Evolutionary conservation across 2,888 invertebrate genomes (phyloP).

Genomic region (Abrostola tripartita): DNA sequence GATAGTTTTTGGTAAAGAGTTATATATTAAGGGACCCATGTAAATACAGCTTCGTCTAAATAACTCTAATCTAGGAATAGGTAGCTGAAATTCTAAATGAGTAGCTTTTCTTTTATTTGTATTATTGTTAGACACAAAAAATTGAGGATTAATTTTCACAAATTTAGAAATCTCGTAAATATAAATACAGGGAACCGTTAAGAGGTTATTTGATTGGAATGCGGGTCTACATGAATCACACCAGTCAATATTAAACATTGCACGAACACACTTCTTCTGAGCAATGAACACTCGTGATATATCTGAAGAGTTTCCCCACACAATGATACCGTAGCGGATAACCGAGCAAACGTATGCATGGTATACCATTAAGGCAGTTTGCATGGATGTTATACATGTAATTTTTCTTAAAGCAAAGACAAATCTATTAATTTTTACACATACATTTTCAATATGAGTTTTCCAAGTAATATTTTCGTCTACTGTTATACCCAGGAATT

Average conservation of each 20-base stretch:
- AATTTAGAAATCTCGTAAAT: neutral
- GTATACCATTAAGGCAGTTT: neutral
- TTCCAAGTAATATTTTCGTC: too few species aligned
- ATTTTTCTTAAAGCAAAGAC: neutral
- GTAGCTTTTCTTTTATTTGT: neutral
- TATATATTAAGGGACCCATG: too few species aligned
- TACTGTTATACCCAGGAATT: too few species aligned
- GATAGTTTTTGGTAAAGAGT: too few species aligned
- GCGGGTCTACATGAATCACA: neutral
- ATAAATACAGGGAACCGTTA: neutral
- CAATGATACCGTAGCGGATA: too few species aligned
- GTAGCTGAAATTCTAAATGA: constrained; percentile 1
- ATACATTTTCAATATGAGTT: too few species aligned
- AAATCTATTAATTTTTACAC: neutral
- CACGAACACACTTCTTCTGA: too few species aligned
- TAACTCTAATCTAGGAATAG: neutral
- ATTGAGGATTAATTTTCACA: too few species aligned
- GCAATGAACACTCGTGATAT: too few species aligned
- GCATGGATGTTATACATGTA: neutral
- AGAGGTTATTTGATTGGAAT: neutral
- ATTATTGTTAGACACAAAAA: too few species aligned
- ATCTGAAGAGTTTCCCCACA: too few species aligned
- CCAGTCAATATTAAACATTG: neutral
- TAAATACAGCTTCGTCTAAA: constrained; percentile 5
- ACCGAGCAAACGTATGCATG: too few species aligned